These are phyloP conservation scores for Myotis lucifugus DNA, from an alignment of 2,113 vertebrate species.

Conservation along the genomic window DNA sequence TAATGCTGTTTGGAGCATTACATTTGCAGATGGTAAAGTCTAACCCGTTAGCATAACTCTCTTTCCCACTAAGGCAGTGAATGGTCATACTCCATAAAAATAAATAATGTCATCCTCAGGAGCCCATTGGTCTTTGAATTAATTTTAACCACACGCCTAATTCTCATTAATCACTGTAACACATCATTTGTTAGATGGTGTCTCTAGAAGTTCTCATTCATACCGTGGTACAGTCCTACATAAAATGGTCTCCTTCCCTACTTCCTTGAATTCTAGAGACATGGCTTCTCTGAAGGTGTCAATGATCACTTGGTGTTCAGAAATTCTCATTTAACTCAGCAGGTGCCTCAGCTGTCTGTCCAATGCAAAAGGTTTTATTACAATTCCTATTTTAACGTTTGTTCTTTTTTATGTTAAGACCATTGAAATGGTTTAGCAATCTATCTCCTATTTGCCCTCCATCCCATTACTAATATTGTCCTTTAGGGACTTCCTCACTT, in stretches of 20 bases:
- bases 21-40: background rate
- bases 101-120: background rate
- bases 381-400: background rate
- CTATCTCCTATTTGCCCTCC: background rate
- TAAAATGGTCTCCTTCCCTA: background rate
- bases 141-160: background rate
- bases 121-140: background rate
- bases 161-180: background rate
- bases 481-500: background rate
- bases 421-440: background rate
- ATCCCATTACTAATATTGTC: background rate
- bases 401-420: background rate
- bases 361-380: background rate
- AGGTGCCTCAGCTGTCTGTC: background rate
- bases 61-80: background rate
- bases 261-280: background rate
- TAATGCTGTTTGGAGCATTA: background rate
- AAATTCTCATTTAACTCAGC: background rate
- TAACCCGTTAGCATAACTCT: background rate
- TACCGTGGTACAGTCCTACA: background rate
- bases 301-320: background rate
- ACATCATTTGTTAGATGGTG: background rate
- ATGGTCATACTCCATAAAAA: background rate
- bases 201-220: background rate
- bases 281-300: background rate